phyloP scores from a whole-genome alignment of 2,113 vertebrate species.

The Cyprinus carpio region DNA sequence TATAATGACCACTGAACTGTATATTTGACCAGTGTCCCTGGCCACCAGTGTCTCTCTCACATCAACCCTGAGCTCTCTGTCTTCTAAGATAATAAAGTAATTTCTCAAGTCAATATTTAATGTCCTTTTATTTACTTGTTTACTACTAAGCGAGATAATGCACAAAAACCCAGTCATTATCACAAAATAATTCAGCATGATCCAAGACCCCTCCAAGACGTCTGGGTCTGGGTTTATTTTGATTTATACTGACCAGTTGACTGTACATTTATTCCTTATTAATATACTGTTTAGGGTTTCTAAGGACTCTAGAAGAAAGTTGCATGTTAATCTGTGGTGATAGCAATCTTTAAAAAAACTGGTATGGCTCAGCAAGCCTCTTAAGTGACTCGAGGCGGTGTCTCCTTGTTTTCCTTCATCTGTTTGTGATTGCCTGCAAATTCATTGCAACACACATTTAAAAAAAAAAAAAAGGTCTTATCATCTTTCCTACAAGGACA shows the following conservation, averaged over 20 bases:
- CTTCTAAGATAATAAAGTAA: neutral
- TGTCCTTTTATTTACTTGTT: neutral
- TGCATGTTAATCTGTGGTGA: constrained; percentile 3
- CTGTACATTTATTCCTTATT: neutral
- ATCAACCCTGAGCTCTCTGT: neutral
- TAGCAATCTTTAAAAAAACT: constrained; percentile 16
- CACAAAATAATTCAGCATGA: neutral
- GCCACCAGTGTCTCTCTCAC: neutral
- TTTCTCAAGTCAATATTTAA: neutral
- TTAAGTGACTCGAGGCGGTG: neutral
- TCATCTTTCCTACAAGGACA: neutral
- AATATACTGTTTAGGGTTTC: neutral
- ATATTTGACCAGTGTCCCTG: neutral
- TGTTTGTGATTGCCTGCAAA: constrained; percentile 25
- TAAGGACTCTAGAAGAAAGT: neutral
- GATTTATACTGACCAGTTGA: neutral
- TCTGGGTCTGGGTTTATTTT: neutral
- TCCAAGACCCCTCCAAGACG: neutral
- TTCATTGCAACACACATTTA: constrained; percentile 7
- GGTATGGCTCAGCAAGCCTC: neutral
- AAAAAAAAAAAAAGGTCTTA: constrained; percentile 7
- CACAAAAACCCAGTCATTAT: neutral
- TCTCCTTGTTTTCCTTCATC: constrained; percentile 21
- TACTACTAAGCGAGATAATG: neutral
- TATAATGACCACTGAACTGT: neutral